Percentiles rank a stretch among this genome's conserved stretches.
Evolutionary conservation across 35 echinoderm and acorn worm species (phyloP).

Genomic region (Heliocidaris tuberculata): DNA sequence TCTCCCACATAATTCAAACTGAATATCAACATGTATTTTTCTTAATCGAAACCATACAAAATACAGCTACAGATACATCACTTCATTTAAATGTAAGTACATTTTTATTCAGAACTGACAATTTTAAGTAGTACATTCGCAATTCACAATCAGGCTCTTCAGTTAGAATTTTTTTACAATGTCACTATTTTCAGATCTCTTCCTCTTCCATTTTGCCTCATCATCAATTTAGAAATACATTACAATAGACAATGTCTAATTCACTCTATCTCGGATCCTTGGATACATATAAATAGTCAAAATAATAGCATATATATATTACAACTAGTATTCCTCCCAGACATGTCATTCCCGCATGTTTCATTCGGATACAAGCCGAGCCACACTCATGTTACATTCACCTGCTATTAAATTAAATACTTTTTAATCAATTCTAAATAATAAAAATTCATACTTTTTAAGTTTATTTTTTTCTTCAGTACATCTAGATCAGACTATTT

Average conservation of each 20-base stretch:
- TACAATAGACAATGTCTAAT: neutral
- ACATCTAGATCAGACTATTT: neutral
- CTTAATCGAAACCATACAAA: no score
- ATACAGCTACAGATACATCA: no score
- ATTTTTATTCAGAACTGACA: neutral
- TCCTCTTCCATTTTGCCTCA: neutral
- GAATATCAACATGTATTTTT: no score
- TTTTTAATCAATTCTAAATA: neutral
- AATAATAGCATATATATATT: neutral
- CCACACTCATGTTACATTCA: neutral
- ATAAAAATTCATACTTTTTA: neutral
- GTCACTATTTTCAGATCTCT: neutral
- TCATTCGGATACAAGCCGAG: neutral
- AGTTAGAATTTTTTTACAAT: neutral
- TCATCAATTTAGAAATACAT: neutral
- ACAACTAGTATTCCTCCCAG: no score
- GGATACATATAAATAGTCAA: neutral
- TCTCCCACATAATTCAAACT: no score
- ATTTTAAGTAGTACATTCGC: neutral
- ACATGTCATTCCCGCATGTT: neutral
- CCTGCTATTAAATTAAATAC: neutral
- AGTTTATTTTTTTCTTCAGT: neutral
- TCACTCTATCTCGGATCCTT: neutral
- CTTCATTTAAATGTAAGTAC: neutral
- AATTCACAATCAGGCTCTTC: neutral